Conservation (phyloP, 2,113 vertebrate species). For the Tiliqua scincoides region DNA sequence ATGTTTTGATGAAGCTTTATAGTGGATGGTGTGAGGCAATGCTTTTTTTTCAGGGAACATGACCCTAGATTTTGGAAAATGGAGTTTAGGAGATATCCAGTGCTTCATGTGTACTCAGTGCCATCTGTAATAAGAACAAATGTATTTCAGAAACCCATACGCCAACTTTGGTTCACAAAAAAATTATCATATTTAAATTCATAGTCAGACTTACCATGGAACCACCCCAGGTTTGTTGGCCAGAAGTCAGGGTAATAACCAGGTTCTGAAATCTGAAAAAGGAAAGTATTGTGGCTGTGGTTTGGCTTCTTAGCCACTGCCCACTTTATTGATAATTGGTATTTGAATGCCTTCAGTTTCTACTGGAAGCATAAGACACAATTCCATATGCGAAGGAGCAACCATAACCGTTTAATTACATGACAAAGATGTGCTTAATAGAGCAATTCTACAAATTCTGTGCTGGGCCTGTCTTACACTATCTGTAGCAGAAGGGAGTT, state of each 20-base stretch:
- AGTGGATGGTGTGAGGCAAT: not conserved
- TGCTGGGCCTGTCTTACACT: not conserved
- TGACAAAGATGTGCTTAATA: not conserved
- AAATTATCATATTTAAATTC: not conserved
- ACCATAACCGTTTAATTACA: not conserved
- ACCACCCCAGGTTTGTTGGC: slow-evolving; percentile 28
- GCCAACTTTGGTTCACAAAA: slow-evolving; percentile 1
- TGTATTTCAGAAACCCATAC: slow-evolving; percentile 23
- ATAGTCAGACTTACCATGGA: slow-evolving; percentile 21
- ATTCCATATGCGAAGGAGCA: not conserved
- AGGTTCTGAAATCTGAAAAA: slow-evolving; percentile 44
- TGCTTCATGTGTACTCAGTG: slow-evolving; percentile 15
- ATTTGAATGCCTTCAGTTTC: slow-evolving; percentile 9
- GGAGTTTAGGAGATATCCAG: slow-evolving; percentile 9
- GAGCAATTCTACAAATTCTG: not conserved
- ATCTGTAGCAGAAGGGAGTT: not conserved
- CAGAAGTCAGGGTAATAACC: slow-evolving; percentile 34
- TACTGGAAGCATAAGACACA: not conserved
- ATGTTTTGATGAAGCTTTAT: slow-evolving; percentile 1
- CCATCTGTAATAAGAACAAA: slow-evolving; percentile 39
- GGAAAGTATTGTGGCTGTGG: slow-evolving; percentile 39
- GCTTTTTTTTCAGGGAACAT: not conserved
- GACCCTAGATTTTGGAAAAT: slow-evolving; percentile 8
- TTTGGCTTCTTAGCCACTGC: slow-evolving; percentile 30
- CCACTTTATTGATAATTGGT: slow-evolving; percentile 13